phyloP scores from a whole-genome alignment of 2,888 invertebrate species.

The Dendrolimus pini region DNA sequence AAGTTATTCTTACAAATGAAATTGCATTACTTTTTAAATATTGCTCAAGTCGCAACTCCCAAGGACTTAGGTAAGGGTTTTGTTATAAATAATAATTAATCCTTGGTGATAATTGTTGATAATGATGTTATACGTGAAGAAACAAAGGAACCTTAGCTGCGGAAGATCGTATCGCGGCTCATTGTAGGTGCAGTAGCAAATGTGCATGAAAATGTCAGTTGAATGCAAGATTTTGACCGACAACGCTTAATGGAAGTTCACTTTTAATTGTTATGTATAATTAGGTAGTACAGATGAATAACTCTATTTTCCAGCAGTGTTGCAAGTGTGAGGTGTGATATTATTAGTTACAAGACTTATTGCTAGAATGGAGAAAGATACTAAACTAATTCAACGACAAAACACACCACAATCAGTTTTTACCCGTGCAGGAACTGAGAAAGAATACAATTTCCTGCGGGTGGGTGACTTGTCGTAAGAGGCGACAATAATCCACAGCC shows the following conservation, averaged over 20 bases:
- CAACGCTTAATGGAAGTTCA: not conserved
- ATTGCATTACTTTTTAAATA: too few relatives aligned
- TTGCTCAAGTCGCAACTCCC: slow-evolving; percentile 1
- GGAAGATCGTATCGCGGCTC: slow-evolving; percentile 20
- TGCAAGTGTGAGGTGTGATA: too few relatives aligned
- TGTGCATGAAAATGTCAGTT: slow-evolving; percentile 8
- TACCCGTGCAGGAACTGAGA: not conserved
- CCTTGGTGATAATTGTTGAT: slow-evolving; percentile 34
- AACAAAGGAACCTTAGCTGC: slow-evolving; percentile 37
- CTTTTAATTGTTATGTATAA: not conserved
- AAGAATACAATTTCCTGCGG: not conserved
- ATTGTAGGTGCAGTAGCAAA: slow-evolving; percentile 9
- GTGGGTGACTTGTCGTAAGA: not conserved
- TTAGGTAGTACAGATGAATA: not conserved
- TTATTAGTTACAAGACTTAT: too few relatives aligned
- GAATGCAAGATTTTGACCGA: not conserved
- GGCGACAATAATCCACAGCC: not conserved
- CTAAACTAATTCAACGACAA: too few relatives aligned
- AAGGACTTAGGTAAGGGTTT: slow-evolving; percentile 1
- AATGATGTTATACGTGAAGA: slow-evolving; percentile 28
- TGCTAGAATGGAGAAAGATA: too few relatives aligned
- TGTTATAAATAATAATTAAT: slow-evolving; percentile 41
- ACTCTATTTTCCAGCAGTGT: too few relatives aligned
- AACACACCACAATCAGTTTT: not conserved
- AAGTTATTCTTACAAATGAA: too few relatives aligned